Percentiles rank a stretch among this genome's conserved stretches.
Evolutionary conservation across 2,888 invertebrate species (phyloP).

Genomic region (Strigamia crassipes): DNA sequence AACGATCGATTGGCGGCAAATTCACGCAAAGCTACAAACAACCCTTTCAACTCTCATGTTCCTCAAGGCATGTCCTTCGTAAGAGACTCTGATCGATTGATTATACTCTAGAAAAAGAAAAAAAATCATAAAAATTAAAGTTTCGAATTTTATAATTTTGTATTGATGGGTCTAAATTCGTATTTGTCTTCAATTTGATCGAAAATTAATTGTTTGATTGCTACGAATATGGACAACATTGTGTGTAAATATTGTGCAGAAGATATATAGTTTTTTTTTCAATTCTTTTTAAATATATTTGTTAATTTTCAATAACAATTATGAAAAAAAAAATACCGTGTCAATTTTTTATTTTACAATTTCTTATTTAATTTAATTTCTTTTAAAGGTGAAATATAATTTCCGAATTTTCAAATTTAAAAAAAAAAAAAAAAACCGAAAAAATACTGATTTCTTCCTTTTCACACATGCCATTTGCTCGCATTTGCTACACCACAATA

Average conservation of each 20-base stretch:
- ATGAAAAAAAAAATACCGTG: background rate
- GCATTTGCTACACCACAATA: background rate
- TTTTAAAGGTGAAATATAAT: background rate
- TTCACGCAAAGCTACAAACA: constrained; percentile 5
- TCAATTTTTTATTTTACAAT: background rate
- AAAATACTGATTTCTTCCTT: background rate
- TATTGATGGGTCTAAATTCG: background rate
- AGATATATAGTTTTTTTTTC: constrained; percentile 2
- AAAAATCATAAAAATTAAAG: background rate
- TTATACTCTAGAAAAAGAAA: background rate
- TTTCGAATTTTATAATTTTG: background rate
- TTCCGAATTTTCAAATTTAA: background rate
- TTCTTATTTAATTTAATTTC: background rate
- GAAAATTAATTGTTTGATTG: background rate
- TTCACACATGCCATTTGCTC: background rate
- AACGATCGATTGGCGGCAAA: background rate
- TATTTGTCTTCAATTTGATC: background rate
- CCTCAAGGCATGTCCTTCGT: constrained; percentile 18
- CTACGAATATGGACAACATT: constrained; percentile 3
- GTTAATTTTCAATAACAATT: background rate
- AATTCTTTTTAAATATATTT: background rate
- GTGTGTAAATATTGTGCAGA: constrained; percentile 29
- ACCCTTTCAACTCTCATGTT: constrained; percentile 14
- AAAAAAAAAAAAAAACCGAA: no score
- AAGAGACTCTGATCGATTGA: background rate